phyloP scores from a whole-genome alignment of 2,113 vertebrate genomes.

The Esox niger region DNA sequence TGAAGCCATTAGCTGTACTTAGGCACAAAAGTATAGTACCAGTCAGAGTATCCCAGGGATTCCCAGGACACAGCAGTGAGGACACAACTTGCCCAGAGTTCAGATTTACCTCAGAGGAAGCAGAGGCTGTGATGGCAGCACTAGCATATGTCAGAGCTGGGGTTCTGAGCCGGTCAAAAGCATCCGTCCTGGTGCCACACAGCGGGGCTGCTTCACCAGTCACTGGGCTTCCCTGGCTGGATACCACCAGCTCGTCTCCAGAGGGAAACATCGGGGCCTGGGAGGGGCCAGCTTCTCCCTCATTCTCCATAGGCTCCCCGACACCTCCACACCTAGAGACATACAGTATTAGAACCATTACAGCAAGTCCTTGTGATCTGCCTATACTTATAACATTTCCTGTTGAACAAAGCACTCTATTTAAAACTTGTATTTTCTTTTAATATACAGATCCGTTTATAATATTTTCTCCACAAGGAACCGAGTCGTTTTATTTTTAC shows the following conservation, averaged over 20 bases:
- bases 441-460: too few species aligned
- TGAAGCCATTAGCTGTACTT: background rate
- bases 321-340: constrained; percentile 40
- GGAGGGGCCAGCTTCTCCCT: constrained; percentile 4
- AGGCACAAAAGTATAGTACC: background rate
- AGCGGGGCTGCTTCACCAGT: constrained; percentile 10
- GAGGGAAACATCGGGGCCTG: background rate
- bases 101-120: constrained; percentile 48
- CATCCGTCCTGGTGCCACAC: constrained; percentile 15
- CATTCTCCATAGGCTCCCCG: constrained; percentile 13
- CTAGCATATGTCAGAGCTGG: background rate
- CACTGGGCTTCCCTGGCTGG: constrained; percentile 67
- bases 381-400: background rate
- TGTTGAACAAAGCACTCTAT: too few species aligned
- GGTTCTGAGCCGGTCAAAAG: background rate
- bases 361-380: background rate
- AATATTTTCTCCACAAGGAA: too few species aligned
- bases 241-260: constrained; percentile 49
- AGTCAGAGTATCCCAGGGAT: constrained; percentile 3
- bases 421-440: background rate
- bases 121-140: constrained; percentile 18
- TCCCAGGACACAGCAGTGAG: background rate
- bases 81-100: background rate
- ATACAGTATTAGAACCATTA: constrained; percentile 3
- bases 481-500: too few species aligned